Evolutionary conservation across 2,888 invertebrate species (phyloP).

Genomic region (Acrocera orbiculus): DNA sequence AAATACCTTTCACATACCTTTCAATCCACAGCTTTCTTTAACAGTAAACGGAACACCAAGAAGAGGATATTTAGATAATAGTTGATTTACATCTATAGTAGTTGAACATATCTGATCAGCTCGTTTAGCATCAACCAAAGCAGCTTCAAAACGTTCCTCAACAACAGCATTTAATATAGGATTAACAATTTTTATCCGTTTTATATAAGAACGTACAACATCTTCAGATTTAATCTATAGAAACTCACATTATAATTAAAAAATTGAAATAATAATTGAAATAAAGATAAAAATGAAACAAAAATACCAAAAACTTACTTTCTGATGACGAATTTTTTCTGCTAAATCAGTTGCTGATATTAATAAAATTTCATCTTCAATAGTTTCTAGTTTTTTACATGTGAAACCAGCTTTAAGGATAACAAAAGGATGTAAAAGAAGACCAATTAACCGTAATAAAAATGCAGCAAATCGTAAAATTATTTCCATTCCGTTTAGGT

Average conservation of each 20-base stretch:
- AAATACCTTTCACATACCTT: slow-evolving; percentile 35
- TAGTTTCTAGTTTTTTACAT: slow-evolving; percentile 10
- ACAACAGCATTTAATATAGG: slow-evolving; percentile 51
- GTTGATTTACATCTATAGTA: slow-evolving; percentile 17
- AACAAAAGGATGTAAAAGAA: slow-evolving; percentile 11
- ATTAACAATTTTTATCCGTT: slow-evolving; percentile 46
- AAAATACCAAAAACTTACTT: slow-evolving; percentile 16
- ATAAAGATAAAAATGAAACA: background rate
- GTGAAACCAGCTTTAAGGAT: slow-evolving; percentile 8
- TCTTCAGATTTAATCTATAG: slow-evolving; percentile 41
- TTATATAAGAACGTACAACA: slow-evolving; percentile 41
- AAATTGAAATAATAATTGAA: background rate
- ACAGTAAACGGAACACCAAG: slow-evolving; percentile 68
- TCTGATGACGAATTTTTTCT: slow-evolving; percentile 32
- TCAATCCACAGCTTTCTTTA: slow-evolving; percentile 60
- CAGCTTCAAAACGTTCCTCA: slow-evolving; percentile 43
- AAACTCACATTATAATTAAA: slow-evolving; percentile 4
- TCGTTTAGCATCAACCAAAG: slow-evolving; percentile 42
- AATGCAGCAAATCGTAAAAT: slow-evolving; percentile 12
- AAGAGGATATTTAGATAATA: slow-evolving; percentile 42
- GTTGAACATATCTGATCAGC: slow-evolving; percentile 34
- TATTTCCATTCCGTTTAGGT: slow-evolving; percentile 13
- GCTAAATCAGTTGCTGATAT: slow-evolving; percentile 37
- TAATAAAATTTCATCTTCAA: slow-evolving; percentile 12
- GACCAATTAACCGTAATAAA: slow-evolving; percentile 11